Percentiles rank a stretch among this genome's conserved stretches.
phyloP scores from a whole-genome alignment of 1,140 invertebrate genomes.

The Aphaenogaster ashmeadi region DNA sequence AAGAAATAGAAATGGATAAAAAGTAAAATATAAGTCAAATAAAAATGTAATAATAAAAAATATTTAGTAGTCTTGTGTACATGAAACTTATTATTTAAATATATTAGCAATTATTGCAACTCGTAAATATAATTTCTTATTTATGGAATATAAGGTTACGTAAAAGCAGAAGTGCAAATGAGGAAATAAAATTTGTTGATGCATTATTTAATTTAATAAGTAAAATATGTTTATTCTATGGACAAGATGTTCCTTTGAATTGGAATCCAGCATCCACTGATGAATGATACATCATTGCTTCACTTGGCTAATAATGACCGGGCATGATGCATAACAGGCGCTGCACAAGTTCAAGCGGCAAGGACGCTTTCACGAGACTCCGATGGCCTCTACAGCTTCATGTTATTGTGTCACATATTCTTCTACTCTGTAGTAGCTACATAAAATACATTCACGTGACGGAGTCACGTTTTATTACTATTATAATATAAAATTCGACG shows the following conservation, averaged over 20 bases:
- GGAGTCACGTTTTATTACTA: neutral
- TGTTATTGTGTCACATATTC: conserved; percentile 50
- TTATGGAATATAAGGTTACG: neutral
- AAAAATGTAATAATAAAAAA: neutral
- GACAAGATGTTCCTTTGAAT: neutral
- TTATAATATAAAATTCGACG: neutral
- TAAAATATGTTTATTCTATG: neutral
- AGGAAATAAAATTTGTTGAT: neutral
- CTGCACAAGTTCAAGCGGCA: conserved; percentile 82
- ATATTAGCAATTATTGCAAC: neutral
- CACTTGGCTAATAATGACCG: conserved; percentile 48
- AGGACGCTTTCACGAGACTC: conserved; percentile 82
- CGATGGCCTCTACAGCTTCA: conserved; percentile 39
- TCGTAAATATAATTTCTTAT: neutral
- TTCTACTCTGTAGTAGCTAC: conserved; percentile 30
- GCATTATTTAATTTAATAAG: neutral
- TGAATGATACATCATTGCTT: neutral
- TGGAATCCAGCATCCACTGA: neutral
- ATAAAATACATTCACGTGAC: neutral
- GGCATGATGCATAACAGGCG: conserved; percentile 66
- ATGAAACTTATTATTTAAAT: neutral
- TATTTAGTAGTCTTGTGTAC: neutral
- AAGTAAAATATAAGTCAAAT: neutral
- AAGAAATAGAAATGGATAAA: neutral
- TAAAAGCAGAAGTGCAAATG: neutral